Base-by-base conservation (phyloP, 2,797 vertebrate species). In the Morelia viridis region DNA sequence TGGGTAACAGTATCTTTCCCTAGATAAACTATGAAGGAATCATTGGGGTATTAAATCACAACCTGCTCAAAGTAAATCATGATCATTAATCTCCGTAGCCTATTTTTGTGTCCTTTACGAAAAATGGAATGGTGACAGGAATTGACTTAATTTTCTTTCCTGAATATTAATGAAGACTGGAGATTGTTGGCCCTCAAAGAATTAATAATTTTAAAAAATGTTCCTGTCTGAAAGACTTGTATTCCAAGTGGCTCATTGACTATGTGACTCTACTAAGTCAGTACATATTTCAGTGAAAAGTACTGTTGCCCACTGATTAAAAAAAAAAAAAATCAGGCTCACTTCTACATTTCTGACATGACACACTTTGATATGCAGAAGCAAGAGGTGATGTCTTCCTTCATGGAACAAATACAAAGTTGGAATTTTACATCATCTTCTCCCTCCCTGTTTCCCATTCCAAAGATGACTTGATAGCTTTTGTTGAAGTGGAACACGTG, bases 11-110 rank as follows among this genome's bases (percentile, higher is more conserved):
- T 92, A 93, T 97, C 96, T 97, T 93, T 95, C 96, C 96, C 92
- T 97, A 97, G 98, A 97, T 84, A 97, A 98, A 98, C 97, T 97
- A 98, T 98, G 98, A 96, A 97, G 96, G 96, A 97, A 97, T 97
- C 97, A 97, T 94, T 97, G 95, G 96, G 96, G 96, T 97, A 97
- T 98, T 97, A 98, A 98, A 97, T 95, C 97, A 97, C 97, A 98
- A 97, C 97, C 97, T 98, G 97, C 94, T 97, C 97, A 96, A 94
- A 98, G 96, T 97, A 98, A 98, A 99, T 98, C 98, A 97, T 95
- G 97, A 97, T 96, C 98, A 98, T 98, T 98, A 98, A 98, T 99
- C 98, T 98, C 91, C 60, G 53, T 83, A 95, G 91, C 92, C 96
- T 93, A 87, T 96, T 96, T 85, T 95, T 83, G 58, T 31, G 28